These are phyloP conservation scores for Apis dorsata DNA, from an alignment of 1,140 invertebrate species.

Conservation along the genomic window DNA sequence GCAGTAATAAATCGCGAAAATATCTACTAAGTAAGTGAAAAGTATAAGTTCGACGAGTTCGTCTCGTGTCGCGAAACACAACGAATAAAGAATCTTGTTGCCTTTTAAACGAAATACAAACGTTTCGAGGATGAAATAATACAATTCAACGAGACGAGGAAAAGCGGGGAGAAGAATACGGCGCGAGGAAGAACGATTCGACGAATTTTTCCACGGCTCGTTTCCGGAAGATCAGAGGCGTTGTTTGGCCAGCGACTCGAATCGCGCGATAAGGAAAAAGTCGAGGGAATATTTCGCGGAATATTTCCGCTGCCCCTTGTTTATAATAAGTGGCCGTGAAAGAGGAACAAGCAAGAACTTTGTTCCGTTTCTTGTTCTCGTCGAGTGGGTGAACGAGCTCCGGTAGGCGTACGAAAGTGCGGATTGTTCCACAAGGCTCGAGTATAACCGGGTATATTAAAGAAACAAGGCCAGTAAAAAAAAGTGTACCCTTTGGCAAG, in stretches of 20 bases:
- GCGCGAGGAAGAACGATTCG: no score
- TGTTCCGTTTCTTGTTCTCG: neutral
- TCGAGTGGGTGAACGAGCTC: neutral
- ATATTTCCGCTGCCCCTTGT: constrained; percentile 6
- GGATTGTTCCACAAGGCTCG: constrained; percentile 39
- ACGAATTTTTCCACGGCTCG: neutral
- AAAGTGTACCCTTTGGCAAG: constrained; percentile 26
- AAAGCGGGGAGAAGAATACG: no score
- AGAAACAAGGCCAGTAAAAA: constrained; percentile 37
- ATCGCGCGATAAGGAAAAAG: neutral
- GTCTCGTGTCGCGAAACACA: constrained; percentile 30
- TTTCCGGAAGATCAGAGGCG: neutral
- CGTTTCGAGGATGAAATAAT: neutral
- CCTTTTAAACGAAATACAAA: neutral
- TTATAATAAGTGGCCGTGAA: neutral
- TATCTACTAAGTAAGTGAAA: no score
- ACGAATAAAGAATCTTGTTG: neutral
- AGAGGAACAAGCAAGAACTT: neutral
- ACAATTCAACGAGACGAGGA: no score
- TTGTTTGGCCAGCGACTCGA: neutral
- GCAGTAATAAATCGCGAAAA: no score
- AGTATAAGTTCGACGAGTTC: neutral
- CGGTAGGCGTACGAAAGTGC: neutral
- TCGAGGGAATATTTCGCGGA: neutral
- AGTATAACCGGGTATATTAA: constrained; percentile 41